These are phyloP conservation scores for Gasteruption jaculator DNA, from an alignment of 2,888 invertebrate genomes.

Conservation along the genomic window DNA sequence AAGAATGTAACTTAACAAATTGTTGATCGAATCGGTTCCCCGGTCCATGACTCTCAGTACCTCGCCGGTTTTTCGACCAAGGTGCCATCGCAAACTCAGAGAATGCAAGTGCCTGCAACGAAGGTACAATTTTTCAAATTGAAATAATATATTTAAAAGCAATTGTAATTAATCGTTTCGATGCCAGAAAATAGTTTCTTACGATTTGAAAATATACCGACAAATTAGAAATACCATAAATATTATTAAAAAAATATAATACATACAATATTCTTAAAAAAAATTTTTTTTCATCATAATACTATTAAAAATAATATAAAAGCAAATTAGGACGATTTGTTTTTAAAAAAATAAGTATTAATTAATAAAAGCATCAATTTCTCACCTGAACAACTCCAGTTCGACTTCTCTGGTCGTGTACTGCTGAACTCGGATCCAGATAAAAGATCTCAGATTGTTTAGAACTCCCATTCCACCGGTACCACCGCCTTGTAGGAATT, in stretches of 20 bases:
- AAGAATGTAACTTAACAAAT: constrained; percentile 83
- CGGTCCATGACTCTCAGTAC: constrained; percentile 95
- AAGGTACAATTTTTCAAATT: too few relatives aligned
- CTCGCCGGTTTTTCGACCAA: constrained; percentile 93
- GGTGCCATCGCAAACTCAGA: constrained; percentile 91
- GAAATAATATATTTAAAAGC: too few relatives aligned
- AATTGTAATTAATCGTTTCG: constrained; percentile 11
- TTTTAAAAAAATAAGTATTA: constrained; percentile 1
- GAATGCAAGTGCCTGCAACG: constrained; percentile 84
- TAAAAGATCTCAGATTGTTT: constrained; percentile 83
- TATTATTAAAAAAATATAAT: not conserved
- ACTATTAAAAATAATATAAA: constrained; percentile 5
- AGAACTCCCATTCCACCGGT: constrained; percentile 88
- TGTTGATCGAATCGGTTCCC: constrained; percentile 95
- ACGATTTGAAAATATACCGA: constrained; percentile 1
- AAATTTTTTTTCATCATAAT: constrained; percentile 10
- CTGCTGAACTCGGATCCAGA: constrained; percentile 96
- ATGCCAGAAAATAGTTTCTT: not conserved
- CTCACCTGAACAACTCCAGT: constrained; percentile 52
- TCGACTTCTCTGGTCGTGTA: constrained; percentile 92
- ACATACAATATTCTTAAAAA: not conserved
- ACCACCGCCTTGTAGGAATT: constrained; percentile 94
- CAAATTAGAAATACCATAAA: constrained; percentile 6
- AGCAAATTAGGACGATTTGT: not conserved
- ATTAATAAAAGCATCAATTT: constrained; percentile 11